A percentile compares a stretch with the other conserved stretches of the same genome.
Evolutionary conservation across 1,140 invertebrate genomes (phyloP).

Genomic region (Homalodisca vitripennis): DNA sequence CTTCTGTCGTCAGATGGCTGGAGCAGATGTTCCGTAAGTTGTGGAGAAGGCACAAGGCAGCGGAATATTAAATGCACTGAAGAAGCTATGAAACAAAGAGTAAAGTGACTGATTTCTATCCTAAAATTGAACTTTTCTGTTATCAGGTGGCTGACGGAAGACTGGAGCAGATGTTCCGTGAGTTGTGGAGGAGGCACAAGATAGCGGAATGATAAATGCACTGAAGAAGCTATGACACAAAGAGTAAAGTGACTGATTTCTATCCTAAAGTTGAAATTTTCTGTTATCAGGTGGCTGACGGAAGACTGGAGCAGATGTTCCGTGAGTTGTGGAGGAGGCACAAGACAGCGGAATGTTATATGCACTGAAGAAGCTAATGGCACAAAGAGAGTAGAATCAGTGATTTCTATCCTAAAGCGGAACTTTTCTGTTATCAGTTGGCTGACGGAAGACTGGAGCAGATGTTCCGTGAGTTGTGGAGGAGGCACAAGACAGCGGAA

Average conservation of each 20-base stretch:
- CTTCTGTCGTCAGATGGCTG: too few relatives aligned
- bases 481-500: constrained; percentile 71
- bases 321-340: constrained; percentile 76
- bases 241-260: too few relatives aligned
- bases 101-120: too few relatives aligned
- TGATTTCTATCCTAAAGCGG: constrained; percentile 43
- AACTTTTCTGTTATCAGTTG: constrained; percentile 67
- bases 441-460: constrained; percentile 84
- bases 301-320: constrained; percentile 85
- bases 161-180: constrained; percentile 81
- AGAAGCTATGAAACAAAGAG: constrained; percentile 63
- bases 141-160: constrained; percentile 87
- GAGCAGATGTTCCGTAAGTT: constrained; percentile 76
- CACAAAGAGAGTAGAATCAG: constrained; percentile 57
- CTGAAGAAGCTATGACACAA: constrained; percentile 66
- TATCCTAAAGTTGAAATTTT: too few relatives aligned
- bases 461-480: constrained; percentile 80
- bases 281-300: too few relatives aligned
- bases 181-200: constrained; percentile 78
- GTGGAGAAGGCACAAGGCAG: constrained; percentile 74
- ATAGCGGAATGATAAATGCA: constrained; percentile 74
- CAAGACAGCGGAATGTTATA: constrained; percentile 69
- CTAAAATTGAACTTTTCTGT: too few relatives aligned
- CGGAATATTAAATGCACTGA: constrained; percentile 77
- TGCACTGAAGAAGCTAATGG: constrained; percentile 74